Base-by-base conservation (phyloP, 1,140 invertebrate species). In the Hormaphis cornu region DNA sequence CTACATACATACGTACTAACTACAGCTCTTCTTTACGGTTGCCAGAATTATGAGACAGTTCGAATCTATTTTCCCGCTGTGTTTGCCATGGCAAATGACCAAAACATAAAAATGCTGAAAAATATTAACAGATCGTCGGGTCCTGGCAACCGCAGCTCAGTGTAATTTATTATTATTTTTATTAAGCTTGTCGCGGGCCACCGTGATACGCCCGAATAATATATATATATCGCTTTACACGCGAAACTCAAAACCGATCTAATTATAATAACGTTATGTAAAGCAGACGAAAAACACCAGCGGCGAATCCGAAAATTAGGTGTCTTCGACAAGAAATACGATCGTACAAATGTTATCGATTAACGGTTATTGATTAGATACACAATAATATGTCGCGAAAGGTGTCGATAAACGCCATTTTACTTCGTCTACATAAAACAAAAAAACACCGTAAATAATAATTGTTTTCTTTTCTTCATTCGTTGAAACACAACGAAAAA, bases 41-140 rank as follows among this genome's bases (percentile, higher is more conserved):
- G 61, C 61, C 61, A 66, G 61, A 66, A 66, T 66, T 66, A 66
- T 66, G 61, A 66, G 61, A 66, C 61, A 66, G 61, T 66, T 66
- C 61, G 33, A 50, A 66, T 66, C 61, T 66, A 66, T 66, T 66
- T 66, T 66, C 61, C 61, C 61, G 40, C 61, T 48, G 61, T n/a
- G n/a, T 66, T 50, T 50, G 44, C 28, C 44, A 66, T 66, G 61
- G 61, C 61, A 66, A 66, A 48, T 66, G 44, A 66, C 42, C 61
- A 66, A 66, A 58, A 35, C 33, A 66, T 50, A 66, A 66, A 66
- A 50, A 66, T 48, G 61, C 61, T 33, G 20, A 48, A 30, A 66
- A 66, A 66, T 66, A 66, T 66, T 66, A 66, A 66, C 61, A 66
- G 61, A 66, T 66, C 42, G 44, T 50, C 42, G 61, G 50, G 50